Evolutionary conservation across 2,888 invertebrate genomes (phyloP), one percentile per base, ranked within the genome.

Genomic region (Cataglyphis cursor): DNA sequence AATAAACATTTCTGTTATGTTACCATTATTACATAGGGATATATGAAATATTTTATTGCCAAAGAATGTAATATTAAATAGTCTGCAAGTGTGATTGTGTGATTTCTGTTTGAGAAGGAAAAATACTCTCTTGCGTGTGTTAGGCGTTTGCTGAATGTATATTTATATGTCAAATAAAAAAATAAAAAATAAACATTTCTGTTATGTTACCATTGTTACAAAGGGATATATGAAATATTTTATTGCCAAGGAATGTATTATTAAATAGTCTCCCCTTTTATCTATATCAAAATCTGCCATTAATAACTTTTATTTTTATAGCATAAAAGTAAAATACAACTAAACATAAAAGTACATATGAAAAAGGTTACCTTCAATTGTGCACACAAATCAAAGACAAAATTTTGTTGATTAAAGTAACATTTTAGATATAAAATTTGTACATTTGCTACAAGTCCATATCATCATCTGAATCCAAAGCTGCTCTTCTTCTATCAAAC

Each of bases 401-500:
- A 59, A n/a, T 64, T 21, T 78, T 8, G 35, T 51, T 83, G 38
- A 48, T 64, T 31, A 57, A 83, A 70, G 9, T 1, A 9, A 51
- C n/a, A 80, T 68, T 15, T 61, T 15, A 21, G 6, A 38, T 21
- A 3, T 44, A 78, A 83, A 75, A 74, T 68, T 21, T 66, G 61
- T 74, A 38, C 31, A 51, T 57, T 75, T 89, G 91, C 92, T 94
- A 94, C 90, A 93, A 93, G 57, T 94, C 93, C 70, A 44, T 44
- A 83, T 94, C 97, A 93, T 98, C 98, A 92, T 98, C 98, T 1
- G 98, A 98, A 94, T 99, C 98, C 82, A 99, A 95, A 74, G 98
- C 98, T 75, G 98, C 98, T 95, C 98, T 96, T 92, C 98, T 97
- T 93, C 99, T 96, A 94, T 99, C 98, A 96, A 98, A 99, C 96